Conservation (phyloP, 2,113 vertebrate genomes). For the Aldabrachelys gigantea region DNA sequence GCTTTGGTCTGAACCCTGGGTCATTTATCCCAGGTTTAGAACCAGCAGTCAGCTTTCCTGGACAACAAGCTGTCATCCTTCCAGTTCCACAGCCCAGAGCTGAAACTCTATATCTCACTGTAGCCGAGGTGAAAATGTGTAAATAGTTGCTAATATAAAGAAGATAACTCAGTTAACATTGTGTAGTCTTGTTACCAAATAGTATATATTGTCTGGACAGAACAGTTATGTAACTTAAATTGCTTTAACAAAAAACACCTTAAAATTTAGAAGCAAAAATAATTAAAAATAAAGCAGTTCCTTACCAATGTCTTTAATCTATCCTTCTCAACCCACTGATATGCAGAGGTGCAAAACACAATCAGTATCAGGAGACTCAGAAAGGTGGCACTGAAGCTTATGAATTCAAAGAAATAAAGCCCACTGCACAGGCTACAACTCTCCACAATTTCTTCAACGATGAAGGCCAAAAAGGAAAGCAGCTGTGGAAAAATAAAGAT, state of each 20-base stretch:
- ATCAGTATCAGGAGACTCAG: constrained; percentile 84
- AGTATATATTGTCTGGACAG: background rate
- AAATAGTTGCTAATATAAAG: background rate
- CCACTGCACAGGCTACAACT: constrained; percentile 77
- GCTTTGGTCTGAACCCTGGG: background rate
- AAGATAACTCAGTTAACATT: background rate
- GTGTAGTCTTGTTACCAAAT: background rate
- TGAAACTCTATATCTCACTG: background rate
- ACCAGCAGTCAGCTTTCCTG: background rate
- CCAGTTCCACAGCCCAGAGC: background rate
- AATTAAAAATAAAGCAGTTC: background rate
- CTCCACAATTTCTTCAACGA: constrained; percentile 88
- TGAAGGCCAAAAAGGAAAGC: constrained; percentile 87
- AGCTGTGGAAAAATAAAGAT: constrained; percentile 75
- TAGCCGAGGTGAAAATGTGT: background rate
- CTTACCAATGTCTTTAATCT: constrained; percentile 82
- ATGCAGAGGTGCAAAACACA: constrained; percentile 79
- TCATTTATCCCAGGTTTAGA: background rate
- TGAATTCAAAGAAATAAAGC: constrained; percentile 94
- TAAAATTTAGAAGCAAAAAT: background rate
- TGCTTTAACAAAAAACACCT: background rate
- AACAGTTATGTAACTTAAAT: background rate
- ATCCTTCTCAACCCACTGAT: constrained; percentile 67
- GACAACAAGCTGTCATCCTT: background rate
- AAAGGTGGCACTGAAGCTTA: constrained; percentile 90